A percentile compares a stretch with the other conserved stretches of the same genome.
These are phyloP conservation scores for Trachelus stipa DNA, from an alignment of 2,888 invertebrate genomes.

Conservation along the genomic window DNA sequence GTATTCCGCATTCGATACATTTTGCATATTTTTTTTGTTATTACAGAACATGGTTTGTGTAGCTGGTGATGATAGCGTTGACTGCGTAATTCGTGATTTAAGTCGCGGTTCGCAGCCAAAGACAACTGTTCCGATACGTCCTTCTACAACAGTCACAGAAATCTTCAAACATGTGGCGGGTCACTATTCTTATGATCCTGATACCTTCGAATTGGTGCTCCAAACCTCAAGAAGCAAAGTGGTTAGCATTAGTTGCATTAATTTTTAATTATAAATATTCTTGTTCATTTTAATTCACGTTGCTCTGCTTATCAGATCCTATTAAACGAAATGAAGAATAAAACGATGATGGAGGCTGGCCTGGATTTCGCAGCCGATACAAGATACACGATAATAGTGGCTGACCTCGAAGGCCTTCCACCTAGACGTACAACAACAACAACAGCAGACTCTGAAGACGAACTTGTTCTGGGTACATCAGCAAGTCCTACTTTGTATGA, in stretches of 20 bases:
- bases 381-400: slow-evolving; percentile 61
- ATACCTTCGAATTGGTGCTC: slow-evolving; percentile 64
- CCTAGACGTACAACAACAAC: slow-evolving; percentile 44
- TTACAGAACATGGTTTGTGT: slow-evolving; percentile 68
- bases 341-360: slow-evolving; percentile 66
- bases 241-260: slow-evolving; percentile 13
- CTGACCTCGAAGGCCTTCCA: slow-evolving; percentile 57
- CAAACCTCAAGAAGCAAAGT: slow-evolving; percentile 36
- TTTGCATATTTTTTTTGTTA: slow-evolving; percentile 11
- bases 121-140: slow-evolving; percentile 56
- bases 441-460: slow-evolving; percentile 59
- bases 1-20: neutral
- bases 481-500: slow-evolving; percentile 50
- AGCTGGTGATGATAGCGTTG: slow-evolving; percentile 60
- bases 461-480: slow-evolving; percentile 66
- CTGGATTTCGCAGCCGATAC: slow-evolving; percentile 57
- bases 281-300: slow-evolving; percentile 3
- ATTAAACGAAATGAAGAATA: slow-evolving; percentile 65
- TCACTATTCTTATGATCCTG: slow-evolving; percentile 66
- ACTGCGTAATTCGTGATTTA: slow-evolving; percentile 63
- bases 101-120: slow-evolving; percentile 35
- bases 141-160: slow-evolving; percentile 64
- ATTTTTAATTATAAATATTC: neutral
- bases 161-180: slow-evolving; percentile 68
- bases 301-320: slow-evolving; percentile 54